These are phyloP conservation scores for Helostoma temminkii DNA, from an alignment of 2,797 vertebrate species.

Conservation along the genomic window DNA sequence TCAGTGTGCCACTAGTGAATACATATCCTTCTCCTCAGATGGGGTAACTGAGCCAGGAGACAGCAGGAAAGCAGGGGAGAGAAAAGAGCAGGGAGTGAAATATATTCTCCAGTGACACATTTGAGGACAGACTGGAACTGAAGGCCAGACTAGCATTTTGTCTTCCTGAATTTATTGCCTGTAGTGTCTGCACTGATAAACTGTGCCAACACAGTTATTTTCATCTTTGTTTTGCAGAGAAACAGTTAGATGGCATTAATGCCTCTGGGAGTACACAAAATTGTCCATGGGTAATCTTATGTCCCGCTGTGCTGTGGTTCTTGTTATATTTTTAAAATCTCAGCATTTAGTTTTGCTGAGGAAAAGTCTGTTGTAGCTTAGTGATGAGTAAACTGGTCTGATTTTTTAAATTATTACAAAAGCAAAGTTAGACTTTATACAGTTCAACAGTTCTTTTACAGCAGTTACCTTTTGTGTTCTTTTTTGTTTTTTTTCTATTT, in stretches of 20 bases:
- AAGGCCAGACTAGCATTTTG: slow-evolving; percentile 40
- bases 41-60: slow-evolving; percentile 17
- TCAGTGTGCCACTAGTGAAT: slow-evolving; percentile 22
- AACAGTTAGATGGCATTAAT: slow-evolving; percentile 40
- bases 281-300: slow-evolving; percentile 15
- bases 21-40: slow-evolving; percentile 11
- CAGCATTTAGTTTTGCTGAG: slow-evolving; percentile 3
- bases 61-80: slow-evolving; percentile 1
- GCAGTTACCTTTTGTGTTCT: no score
- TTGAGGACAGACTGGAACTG: slow-evolving; percentile 33
- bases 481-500: no score
- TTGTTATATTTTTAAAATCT: slow-evolving; percentile 3
- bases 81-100: slow-evolving; percentile 16
- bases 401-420: slow-evolving; percentile 12
- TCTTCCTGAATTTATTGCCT: slow-evolving; percentile 42
- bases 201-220: slow-evolving; percentile 8
- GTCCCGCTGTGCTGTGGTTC: not conserved
- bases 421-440: not conserved
- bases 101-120: slow-evolving; percentile 41
- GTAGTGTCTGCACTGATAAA: slow-evolving; percentile 25
- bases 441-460: not conserved
- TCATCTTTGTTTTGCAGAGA: slow-evolving; percentile 33
- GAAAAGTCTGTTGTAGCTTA: slow-evolving; percentile 1
- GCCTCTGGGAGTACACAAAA: slow-evolving; percentile 19
- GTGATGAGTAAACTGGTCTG: slow-evolving; percentile 19